Percentiles rank a stretch among this genome's conserved stretches.
Conservation (phyloP, 2,797 vertebrate genomes). For the Potorous gilbertii region DNA sequence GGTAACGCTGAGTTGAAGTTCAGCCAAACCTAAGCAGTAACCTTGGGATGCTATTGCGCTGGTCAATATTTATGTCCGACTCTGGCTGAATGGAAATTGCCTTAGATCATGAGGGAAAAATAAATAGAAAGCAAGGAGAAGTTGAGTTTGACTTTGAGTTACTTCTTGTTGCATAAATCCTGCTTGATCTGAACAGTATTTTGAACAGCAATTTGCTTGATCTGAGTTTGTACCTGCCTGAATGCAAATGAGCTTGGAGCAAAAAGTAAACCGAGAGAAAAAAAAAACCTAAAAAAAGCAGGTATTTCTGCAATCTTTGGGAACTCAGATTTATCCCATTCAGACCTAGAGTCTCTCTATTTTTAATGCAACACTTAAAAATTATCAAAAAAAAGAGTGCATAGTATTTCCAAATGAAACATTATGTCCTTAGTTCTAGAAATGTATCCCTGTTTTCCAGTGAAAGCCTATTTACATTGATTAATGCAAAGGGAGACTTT, state of each 20-base stretch:
- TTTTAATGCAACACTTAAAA: constrained; percentile 11
- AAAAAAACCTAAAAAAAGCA: constrained; percentile 28
- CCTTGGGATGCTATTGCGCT: constrained; percentile 12
- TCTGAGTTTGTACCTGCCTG: constrained; percentile 1
- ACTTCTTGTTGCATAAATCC: constrained; percentile 60
- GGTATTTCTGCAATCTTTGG: constrained; percentile 33
- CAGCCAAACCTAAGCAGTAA: constrained; percentile 11
- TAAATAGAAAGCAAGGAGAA: constrained; percentile 52
- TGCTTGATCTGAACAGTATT: neutral
- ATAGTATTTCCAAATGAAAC: constrained; percentile 52
- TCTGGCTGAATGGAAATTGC: constrained; percentile 56
- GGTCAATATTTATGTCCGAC: constrained; percentile 56
- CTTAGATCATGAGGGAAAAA: constrained; percentile 48
- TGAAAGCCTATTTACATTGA: constrained; percentile 72
- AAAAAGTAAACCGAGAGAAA: constrained; percentile 24
- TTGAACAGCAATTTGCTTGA: constrained; percentile 47
- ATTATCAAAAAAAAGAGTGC: constrained; percentile 49
- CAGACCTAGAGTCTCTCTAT: constrained; percentile 55
- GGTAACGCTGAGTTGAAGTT: constrained; percentile 32
- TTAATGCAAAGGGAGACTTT: constrained; percentile 61
- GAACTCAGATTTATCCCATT: neutral
- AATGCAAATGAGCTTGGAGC: constrained; percentile 51
- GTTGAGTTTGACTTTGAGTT: constrained; percentile 43
- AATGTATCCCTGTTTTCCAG: constrained; percentile 47
- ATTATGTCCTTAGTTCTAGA: constrained; percentile 62